These are phyloP conservation scores for Callorhinus ursinus DNA, from an alignment of 2,113 vertebrate genomes.

Conservation along the genomic window DNA sequence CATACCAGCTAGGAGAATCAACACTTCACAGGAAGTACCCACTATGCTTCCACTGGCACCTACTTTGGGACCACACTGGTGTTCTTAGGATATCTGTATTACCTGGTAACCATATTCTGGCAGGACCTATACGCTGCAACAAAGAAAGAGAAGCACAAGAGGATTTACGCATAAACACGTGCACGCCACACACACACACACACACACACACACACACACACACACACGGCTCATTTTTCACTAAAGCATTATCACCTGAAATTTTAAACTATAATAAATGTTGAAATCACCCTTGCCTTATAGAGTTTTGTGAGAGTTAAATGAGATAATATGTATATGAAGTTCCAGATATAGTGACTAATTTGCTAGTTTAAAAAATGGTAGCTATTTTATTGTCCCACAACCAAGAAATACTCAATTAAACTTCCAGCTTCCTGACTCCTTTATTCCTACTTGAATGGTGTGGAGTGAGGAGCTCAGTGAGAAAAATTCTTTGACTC, in stretches of 20 bases:
- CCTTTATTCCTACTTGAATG: background rate
- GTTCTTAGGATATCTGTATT: background rate
- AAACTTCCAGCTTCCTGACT: background rate
- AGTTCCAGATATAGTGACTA: background rate
- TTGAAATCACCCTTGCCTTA: background rate
- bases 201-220: no score
- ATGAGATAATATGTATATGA: background rate
- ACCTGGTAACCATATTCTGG: background rate
- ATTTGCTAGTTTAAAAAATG: background rate
- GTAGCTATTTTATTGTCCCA: background rate
- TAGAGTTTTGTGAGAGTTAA: background rate
- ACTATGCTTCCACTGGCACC: background rate
- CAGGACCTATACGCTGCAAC: background rate
- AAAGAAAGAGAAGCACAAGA: background rate
- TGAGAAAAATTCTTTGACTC: background rate
- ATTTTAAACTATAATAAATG: background rate
- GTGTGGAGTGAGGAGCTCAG: background rate
- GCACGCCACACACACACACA: background rate
- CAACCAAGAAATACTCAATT: background rate
- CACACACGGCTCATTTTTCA: background rate
- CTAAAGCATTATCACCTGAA: background rate
- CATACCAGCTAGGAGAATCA: background rate
- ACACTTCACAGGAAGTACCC: background rate
- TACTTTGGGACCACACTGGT: background rate
- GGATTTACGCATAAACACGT: background rate